Evolutionary conservation across 2,888 invertebrate species (phyloP).

Genomic region (Drosophila glabriapex): DNA sequence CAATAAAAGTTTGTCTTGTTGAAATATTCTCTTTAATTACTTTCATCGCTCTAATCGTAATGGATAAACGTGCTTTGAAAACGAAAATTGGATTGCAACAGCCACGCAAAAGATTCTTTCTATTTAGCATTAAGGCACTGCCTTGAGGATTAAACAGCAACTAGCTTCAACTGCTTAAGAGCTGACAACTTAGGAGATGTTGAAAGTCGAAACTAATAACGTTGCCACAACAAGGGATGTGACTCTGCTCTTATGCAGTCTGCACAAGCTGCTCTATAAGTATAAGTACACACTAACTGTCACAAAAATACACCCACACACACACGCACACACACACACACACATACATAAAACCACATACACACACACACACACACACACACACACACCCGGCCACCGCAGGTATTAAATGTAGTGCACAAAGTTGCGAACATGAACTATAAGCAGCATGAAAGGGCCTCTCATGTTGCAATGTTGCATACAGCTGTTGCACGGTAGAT

Average conservation of each 20-base stretch:
- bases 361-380: background rate
- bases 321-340: background rate
- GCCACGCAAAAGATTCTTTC: background rate
- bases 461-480: constrained; percentile 3
- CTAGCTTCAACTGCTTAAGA: constrained; percentile 13
- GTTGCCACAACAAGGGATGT: constrained; percentile 10
- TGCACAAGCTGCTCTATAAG: constrained; percentile 11
- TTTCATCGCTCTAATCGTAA: constrained; percentile 34
- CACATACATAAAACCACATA: constrained; percentile 1
- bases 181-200: constrained; percentile 9
- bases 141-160: background rate
- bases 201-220: constrained; percentile 18
- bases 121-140: background rate
- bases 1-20: constrained; percentile 19
- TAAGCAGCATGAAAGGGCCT: background rate
- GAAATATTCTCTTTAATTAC: constrained; percentile 46
- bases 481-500: constrained; percentile 65
- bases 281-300: constrained; percentile 17
- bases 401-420: constrained; percentile 14
- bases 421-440: constrained; percentile 27
- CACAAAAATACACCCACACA: constrained; percentile 4
- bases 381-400: background rate
- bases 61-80: constrained; percentile 25
- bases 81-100: constrained; percentile 24
- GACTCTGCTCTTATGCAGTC: constrained; percentile 23